These are phyloP conservation scores for Synergus japonicus DNA, from an alignment of 2,888 invertebrate genomes.

Conservation along the genomic window DNA sequence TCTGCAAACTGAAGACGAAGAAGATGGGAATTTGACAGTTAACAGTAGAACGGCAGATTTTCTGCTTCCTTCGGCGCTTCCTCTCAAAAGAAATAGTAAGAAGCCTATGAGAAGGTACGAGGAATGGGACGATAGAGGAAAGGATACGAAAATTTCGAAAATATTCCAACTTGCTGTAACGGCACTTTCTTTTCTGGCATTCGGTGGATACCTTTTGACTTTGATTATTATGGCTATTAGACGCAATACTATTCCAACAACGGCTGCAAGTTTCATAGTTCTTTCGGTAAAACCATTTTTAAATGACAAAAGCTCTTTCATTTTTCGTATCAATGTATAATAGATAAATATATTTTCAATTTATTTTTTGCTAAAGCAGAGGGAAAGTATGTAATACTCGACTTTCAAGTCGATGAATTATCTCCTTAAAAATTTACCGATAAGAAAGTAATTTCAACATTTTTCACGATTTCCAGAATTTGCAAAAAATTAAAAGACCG, in stretches of 20 bases:
- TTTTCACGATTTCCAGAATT: constrained; percentile 59
- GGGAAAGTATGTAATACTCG: too few species aligned
- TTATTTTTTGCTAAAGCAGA: too few species aligned
- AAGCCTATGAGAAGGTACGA: constrained; percentile 67
- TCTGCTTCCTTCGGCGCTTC: constrained; percentile 62
- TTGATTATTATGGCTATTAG: constrained; percentile 87
- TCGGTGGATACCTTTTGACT: constrained; percentile 90
- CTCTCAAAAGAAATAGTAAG: constrained; percentile 61
- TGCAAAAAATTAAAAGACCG: constrained; percentile 67
- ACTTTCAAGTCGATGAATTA: too few species aligned
- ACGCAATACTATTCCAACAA: constrained; percentile 77
- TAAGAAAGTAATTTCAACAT: background rate
- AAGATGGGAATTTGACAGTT: constrained; percentile 48
- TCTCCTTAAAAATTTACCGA: background rate
- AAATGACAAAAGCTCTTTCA: background rate
- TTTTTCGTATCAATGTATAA: background rate
- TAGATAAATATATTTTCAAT: too few species aligned
- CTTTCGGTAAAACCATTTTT: constrained; percentile 66
- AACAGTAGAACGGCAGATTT: constrained; percentile 58
- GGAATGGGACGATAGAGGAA: constrained; percentile 79
- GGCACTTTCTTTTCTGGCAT: constrained; percentile 88
- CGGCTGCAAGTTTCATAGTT: constrained; percentile 71
- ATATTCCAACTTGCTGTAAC: constrained; percentile 89
- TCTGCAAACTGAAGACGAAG: constrained; percentile 31
- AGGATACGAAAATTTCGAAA: constrained; percentile 84